Conservation (phyloP, 2,888 invertebrate species). For the Drosophila engyochracea region DNA sequence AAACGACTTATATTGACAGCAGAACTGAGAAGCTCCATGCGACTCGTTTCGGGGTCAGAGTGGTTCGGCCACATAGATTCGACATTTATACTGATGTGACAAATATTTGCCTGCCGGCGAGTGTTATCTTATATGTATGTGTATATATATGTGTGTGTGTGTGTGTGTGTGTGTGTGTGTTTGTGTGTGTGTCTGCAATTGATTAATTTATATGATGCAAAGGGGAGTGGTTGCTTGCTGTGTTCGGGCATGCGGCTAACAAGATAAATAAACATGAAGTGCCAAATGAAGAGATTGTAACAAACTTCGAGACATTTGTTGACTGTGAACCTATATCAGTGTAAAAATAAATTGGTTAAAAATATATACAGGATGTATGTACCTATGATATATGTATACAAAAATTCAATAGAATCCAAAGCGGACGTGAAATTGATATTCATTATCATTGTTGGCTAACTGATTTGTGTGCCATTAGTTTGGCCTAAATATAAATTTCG, state of each 20-base stretch:
- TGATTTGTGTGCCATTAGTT: neutral
- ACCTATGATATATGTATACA: neutral
- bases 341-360: conserved; percentile 16
- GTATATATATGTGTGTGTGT: conserved; percentile 1
- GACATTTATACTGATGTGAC: conserved; percentile 60
- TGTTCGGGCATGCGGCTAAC: conserved; percentile 47
- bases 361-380: neutral
- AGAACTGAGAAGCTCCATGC: conserved; percentile 51
- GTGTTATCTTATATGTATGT: conserved; percentile 27
- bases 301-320: conserved; percentile 33
- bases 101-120: conserved; percentile 59
- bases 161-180: conserved; percentile 12
- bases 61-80: conserved; percentile 31
- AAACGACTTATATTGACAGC: conserved; percentile 70
- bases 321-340: neutral
- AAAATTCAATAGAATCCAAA: neutral
- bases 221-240: conserved; percentile 29
- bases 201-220: conserved; percentile 70
- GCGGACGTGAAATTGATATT: conserved; percentile 15
- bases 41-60: conserved; percentile 35
- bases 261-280: conserved; percentile 56
- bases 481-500: neutral
- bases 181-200: conserved; percentile 58
- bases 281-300: conserved; percentile 45
- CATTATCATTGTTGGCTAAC: neutral